Base-by-base conservation (phyloP, 2,888 invertebrate genomes). In the Cephus rjabovi region DNA sequence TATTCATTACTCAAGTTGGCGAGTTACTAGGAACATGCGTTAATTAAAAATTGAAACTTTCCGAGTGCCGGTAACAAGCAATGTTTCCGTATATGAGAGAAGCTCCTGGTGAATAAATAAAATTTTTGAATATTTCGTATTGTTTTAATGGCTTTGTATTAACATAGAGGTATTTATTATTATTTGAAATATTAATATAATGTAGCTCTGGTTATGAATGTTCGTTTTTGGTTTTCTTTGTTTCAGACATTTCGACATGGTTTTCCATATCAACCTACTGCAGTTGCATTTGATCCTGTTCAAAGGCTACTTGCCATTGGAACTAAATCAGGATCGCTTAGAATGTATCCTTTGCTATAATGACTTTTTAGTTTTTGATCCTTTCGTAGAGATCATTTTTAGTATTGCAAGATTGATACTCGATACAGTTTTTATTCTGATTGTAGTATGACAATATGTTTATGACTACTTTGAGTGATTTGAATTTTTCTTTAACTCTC, bases 281-380 rank as follows among this genome's bases (percentile, higher is more conserved):
- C 98, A 80, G 94, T 99, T 93, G 99, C 99, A 81, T 99, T 97
- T 94, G 99, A 99, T 94, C 98, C 99, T 84, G 96, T 99, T 89
- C 99, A 99, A 93, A 96, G 96, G 92, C 94, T 99, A 83, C 94
- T 99, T 91, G 99, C 98, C 84, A 97, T 99, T 92, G 99, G 99
- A 81, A 98, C 98, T 90, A 98, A 98, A 93, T 95, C 95, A 87
- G 99, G 99, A 90, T 97, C 97, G 87, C 95, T 99, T 86, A 95
- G 98, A 93, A 96, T 99, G 98, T 99, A 97, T 96, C 97, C 96
- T 96, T 96, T 95, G 92, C 86, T 83, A 81, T 75, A 69, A 31
- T 31, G 15, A 71, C n/a, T 30, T 34, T 69, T 30, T 75, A 34
- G 35, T 23, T 76, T 70, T 76, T 23, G 11, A 37, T 33, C 33